Evolutionary conservation across 2,113 vertebrate genomes (phyloP), one percentile per base, ranked within the genome.

Genomic region (Lonchura striata): DNA sequence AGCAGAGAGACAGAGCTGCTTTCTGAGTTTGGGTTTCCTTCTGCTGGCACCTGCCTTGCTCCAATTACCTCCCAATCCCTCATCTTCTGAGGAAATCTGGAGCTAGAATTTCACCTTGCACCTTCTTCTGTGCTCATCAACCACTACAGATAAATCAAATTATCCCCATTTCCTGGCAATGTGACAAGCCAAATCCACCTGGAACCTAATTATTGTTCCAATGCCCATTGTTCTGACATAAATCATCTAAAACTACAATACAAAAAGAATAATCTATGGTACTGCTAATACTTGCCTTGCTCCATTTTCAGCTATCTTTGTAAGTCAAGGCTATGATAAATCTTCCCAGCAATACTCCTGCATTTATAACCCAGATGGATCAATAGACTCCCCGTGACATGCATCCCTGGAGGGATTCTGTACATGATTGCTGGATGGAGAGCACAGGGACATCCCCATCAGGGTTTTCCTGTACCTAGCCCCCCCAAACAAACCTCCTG

Each of bases 381-480:
- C 50, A 10, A 63, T 24, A 25, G 56, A 9, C 39, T 46, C 0
- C 0, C 22, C 66, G 19, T 11, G 18, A 9, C 7, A 6, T 0
- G 17, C 42, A 20, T 4, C 46, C 82, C 88, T 21, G 41, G 20
- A 66, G 63, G 60, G 22, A 46, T 8, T n/a, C 8, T 46, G 20
- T 1, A 2, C 42, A 4, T 7, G 10, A 22, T 1, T 18, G 66
- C 47, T 35, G 71, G 9, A 25, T 2, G 79, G n/a, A 5, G 33
- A 33, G 41, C 1, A 19, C 53, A 31, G 27, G 0, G 21, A 56
- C 86, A 82, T 0, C 46, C 54, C 10, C 17, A 2, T 6, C 0
- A 2, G 1, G 4, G 16, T 31, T 37, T 46, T 17, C 1, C 2
- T 15, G 13, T 0, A 7, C 0, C 24, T 5, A 3, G 56, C 47